A percentile compares a stretch with the other conserved stretches of the same genome.
phyloP scores from a whole-genome alignment of 35 echinoderm and acorn worm genomes.

The Strongylocentrotus purpuratus region DNA sequence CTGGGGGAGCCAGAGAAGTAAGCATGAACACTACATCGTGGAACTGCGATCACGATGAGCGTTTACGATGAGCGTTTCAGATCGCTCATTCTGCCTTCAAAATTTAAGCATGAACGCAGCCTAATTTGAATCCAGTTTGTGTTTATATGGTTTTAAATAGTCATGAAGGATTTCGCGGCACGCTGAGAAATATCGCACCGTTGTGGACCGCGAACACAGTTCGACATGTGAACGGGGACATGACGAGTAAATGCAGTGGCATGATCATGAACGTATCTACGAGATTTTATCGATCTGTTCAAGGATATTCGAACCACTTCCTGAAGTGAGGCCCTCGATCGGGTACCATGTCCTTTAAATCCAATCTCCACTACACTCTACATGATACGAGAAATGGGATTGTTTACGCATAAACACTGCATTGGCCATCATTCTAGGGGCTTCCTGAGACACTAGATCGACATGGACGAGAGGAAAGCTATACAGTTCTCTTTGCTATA shows the following conservation, averaged over 20 bases:
- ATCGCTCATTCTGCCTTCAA: too few relatives aligned
- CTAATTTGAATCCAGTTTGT: too few relatives aligned
- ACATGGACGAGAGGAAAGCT: not conserved
- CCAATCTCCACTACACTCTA: not conserved
- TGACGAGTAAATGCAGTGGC: not conserved
- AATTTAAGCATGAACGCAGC: too few relatives aligned
- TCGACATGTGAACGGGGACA: not conserved
- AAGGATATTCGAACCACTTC: not conserved
- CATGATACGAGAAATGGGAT: not conserved
- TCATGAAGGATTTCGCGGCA: too few relatives aligned
- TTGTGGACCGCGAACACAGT: too few relatives aligned
- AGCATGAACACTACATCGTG: too few relatives aligned
- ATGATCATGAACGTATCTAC: not conserved
- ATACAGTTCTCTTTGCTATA: not conserved
- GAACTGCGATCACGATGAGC: too few relatives aligned
- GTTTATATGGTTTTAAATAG: too few relatives aligned
- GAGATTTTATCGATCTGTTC: not conserved
- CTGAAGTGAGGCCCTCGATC: not conserved
- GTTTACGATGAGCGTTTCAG: too few relatives aligned
- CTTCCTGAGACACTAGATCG: not conserved
- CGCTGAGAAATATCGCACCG: too few relatives aligned
- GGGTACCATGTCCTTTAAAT: not conserved
- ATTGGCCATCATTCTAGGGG: not conserved
- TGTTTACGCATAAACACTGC: not conserved
- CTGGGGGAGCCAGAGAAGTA: too few relatives aligned